Evolutionary conservation across 2,113 vertebrate species (phyloP), one percentile per base, ranked within the genome.

Genomic region (Anhinga rufa): DNA sequence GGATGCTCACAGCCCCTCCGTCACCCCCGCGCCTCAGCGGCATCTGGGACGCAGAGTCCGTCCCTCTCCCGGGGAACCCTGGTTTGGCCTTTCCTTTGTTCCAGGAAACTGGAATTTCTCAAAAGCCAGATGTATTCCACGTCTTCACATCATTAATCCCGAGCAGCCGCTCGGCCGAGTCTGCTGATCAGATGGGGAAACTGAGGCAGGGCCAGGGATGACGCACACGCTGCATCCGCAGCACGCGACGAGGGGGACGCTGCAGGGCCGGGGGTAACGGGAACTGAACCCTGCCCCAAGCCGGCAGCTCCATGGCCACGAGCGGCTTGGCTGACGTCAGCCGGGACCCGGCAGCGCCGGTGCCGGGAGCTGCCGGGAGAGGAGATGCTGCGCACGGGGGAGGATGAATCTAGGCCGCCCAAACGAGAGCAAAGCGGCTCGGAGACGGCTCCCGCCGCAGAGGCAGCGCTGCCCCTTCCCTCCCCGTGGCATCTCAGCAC

Each of bases 341-440:
- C 82, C 17, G 1, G 49, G 83, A 44, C 34, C 60, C 24, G 49
- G 70, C 54, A 48, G 34, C 21, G 25, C 65, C 3, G 49, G 65
- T 49, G 78, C 88, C 18, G 25, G 66, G 88, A 91, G 40, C 69
- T 46, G 77, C 86, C 14, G 44, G 58, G 83, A 93, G 90, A 55
- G 38, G 38, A 66, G 92, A 44, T 29, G 61, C 81, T 14, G 82
- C 17, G 22, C 77, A 83, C 15, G 82, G 86, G 60, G 90, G 74
- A 91, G 84, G 76, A 51, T 4, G 34, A 89, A 94, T 91, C 90
- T 93, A 91, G 91, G 93, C 88, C 91, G 82, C 71, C 61, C 76
- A 13, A 79, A 71, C 3, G 12, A 68, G 95, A 94, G 86, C 95
- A 48, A 44, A 15, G 61, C 29, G 7, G 55, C 57, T 32, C 10